phyloP scores from a whole-genome alignment of 2,113 vertebrate species.

The Aldabrachelys gigantea region DNA sequence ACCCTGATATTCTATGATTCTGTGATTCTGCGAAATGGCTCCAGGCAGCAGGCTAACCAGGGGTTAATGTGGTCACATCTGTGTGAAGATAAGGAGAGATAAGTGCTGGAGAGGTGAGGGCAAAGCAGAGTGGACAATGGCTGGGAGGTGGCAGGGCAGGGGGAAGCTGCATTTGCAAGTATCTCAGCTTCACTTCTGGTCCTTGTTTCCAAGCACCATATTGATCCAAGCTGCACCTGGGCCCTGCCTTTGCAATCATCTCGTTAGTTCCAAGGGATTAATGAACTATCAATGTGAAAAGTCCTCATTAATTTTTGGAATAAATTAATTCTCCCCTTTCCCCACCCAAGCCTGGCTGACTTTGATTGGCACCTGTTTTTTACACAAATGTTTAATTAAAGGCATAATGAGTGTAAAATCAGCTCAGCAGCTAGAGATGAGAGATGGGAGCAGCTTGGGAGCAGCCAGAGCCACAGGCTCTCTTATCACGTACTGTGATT shows the following conservation, averaged over 20 bases:
- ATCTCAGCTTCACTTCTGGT: not conserved
- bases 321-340: slow-evolving; percentile 23
- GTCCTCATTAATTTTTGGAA: slow-evolving; percentile 52
- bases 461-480: not conserved
- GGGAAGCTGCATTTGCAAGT: not conserved
- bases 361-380: slow-evolving; percentile 66
- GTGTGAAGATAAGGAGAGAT: not conserved
- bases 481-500: not conserved
- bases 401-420: slow-evolving; percentile 56
- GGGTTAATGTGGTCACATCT: not conserved
- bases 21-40: not conserved
- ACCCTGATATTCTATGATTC: too few relatives aligned
- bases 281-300: slow-evolving; percentile 24
- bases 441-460: not conserved
- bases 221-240: fast-evolving
- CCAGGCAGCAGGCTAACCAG: not conserved
- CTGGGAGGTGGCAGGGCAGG: not conserved
- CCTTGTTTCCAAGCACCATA: not conserved
- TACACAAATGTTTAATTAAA: slow-evolving; percentile 66
- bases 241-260: not conserved
- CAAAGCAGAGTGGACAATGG: not conserved
- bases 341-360: slow-evolving; percentile 34
- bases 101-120: not conserved
- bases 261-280: not conserved
- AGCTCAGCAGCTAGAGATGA: slow-evolving; percentile 47